A percentile compares a stretch with the other conserved stretches of the same genome.
Evolutionary conservation across 92 coral and sea anemone genomes (phyloP).

Genomic region (Phenganax subtilis): DNA sequence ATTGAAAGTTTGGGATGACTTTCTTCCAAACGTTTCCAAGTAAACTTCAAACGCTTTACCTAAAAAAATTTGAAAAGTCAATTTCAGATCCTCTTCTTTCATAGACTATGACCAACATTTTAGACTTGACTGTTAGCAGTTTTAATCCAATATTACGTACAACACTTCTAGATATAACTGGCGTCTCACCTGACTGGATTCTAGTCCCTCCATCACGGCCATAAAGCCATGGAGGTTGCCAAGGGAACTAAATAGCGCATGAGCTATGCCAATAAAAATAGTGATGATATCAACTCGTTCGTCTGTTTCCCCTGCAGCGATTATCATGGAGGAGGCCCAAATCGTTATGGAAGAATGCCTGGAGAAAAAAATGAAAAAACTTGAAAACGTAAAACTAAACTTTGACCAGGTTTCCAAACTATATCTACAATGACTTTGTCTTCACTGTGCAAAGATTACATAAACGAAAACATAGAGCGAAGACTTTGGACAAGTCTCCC

Average conservation of each 20-base stretch:
- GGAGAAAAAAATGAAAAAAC: neutral
- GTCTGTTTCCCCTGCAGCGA: constrained; percentile 79
- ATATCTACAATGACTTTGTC: too few relatives aligned
- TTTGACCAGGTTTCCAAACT: too few relatives aligned
- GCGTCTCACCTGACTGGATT: constrained; percentile 67
- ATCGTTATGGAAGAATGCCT: constrained; percentile 65
- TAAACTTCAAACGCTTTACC: constrained; percentile 87
- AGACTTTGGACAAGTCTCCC: neutral
- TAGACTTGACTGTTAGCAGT: neutral
- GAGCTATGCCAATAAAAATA: constrained; percentile 85
- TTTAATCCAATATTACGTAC: neutral
- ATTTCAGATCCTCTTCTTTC: neutral
- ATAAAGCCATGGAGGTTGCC: constrained; percentile 93
- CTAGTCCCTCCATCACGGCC: constrained; percentile 97
- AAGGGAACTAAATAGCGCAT: constrained; percentile 69
- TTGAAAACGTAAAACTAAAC: too few relatives aligned
- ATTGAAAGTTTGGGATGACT: constrained; percentile 77
- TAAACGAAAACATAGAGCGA: neutral
- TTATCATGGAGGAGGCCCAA: constrained; percentile 85
- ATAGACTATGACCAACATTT: too few relatives aligned
- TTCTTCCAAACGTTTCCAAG: constrained; percentile 93
- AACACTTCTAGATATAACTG: neutral
- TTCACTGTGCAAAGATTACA: neutral
- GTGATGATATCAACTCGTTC: constrained; percentile 65
- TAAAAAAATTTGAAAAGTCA: constrained; percentile 21